phyloP scores from a whole-genome alignment of 1,140 invertebrate genomes.

The Zaprionus nigranus region DNA sequence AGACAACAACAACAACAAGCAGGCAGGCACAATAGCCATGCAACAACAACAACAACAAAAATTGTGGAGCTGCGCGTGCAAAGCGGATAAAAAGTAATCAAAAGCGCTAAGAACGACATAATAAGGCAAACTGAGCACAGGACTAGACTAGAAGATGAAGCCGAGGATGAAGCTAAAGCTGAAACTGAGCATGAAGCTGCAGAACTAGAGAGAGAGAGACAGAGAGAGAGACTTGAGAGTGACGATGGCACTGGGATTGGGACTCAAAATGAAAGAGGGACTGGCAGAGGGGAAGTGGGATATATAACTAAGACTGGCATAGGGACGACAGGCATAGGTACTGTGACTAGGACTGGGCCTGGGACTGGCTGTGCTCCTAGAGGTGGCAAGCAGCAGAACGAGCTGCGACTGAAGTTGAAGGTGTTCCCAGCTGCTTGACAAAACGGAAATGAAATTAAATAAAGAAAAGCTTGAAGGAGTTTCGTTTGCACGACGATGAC shows the following conservation, averaged over 20 bases:
- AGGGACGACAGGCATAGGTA: not conserved
- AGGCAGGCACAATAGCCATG: not conserved
- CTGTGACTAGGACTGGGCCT: not conserved
- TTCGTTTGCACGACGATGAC: conserved; percentile 3
- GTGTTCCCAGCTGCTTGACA: conserved; percentile 70
- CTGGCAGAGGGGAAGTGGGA: not conserved
- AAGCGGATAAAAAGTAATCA: conserved; percentile 81
- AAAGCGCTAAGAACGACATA: conserved; percentile 83
- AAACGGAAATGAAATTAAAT: conserved; percentile 78
- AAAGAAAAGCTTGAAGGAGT: conserved; percentile 68
- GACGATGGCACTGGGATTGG: not conserved
- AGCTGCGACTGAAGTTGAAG: conserved; percentile 43
- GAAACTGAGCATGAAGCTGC: not conserved
- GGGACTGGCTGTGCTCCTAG: not conserved
- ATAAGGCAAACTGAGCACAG: conserved; percentile 69
- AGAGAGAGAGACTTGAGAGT: conserved; percentile 4
- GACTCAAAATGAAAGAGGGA: not conserved
- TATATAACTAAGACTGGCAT: no score
- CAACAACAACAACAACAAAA: conserved; percentile 20
- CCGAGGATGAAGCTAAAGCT: conserved; percentile 23
- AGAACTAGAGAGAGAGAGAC: not conserved
- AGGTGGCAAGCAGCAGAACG: not conserved
- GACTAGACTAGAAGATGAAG: conserved; percentile 27
- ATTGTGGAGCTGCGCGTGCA: conserved; percentile 58
- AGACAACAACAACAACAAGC: conserved; percentile 33